phyloP scores from a whole-genome alignment of 2,113 vertebrate species.

The Tenebrosternarchus preto region DNA sequence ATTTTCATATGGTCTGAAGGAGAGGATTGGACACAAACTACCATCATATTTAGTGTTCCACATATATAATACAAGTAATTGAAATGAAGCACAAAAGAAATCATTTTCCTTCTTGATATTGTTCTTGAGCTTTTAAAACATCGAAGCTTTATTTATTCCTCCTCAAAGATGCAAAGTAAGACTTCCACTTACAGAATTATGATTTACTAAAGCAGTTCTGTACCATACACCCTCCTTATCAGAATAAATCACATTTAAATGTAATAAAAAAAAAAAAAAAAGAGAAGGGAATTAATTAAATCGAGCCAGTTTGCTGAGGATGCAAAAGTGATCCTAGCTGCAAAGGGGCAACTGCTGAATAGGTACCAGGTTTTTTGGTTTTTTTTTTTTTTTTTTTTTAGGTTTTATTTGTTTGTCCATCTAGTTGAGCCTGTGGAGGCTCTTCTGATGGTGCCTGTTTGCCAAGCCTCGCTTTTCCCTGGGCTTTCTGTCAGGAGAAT shows the following conservation, averaged over 20 bases:
- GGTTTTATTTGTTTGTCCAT: background rate
- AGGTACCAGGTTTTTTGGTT: slow-evolving; percentile 16
- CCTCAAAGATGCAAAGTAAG: background rate
- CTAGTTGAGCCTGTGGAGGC: slow-evolving; percentile 9
- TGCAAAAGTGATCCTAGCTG: slow-evolving; percentile 51
- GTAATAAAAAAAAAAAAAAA: slow-evolving; percentile 43
- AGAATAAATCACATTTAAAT: slow-evolving; percentile 56
- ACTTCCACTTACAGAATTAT: slow-evolving; percentile 36
- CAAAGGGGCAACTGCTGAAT: slow-evolving; percentile 32
- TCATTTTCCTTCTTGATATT: background rate
- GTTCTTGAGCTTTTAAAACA: background rate
- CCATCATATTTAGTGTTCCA: too few relatives aligned
- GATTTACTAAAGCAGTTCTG: slow-evolving; percentile 51
- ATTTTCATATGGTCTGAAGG: too few relatives aligned
- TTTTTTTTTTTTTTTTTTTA: background rate
- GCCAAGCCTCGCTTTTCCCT: slow-evolving; percentile 39
- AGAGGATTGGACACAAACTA: too few relatives aligned
- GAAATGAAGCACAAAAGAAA: background rate
- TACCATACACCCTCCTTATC: slow-evolving; percentile 47
- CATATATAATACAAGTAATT: background rate
- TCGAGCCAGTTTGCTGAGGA: slow-evolving; percentile 49
- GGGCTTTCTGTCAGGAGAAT: slow-evolving; percentile 40
- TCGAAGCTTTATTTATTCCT: background rate
- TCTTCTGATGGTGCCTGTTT: slow-evolving; percentile 20
- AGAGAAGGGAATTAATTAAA: slow-evolving; percentile 57